Conservation (phyloP, 92 coral and sea anemone genomes). For the Parazoanthus atlanticus region DNA sequence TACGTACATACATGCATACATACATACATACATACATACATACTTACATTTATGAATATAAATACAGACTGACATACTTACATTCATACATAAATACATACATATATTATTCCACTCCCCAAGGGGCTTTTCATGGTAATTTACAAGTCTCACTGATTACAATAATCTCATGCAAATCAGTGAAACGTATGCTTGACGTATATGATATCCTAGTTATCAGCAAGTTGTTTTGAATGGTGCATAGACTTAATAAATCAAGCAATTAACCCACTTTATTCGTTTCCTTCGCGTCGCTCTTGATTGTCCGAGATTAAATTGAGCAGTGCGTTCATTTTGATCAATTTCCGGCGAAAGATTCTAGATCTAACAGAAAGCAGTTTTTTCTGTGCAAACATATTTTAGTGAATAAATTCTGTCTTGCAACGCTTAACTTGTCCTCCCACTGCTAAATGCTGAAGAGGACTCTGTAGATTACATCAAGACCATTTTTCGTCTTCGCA, state of each 20-base stretch:
- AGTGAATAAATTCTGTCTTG: background rate
- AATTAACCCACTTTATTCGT: no score
- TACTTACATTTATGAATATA: no score
- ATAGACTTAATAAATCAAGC: background rate
- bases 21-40: no score
- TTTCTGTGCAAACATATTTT: background rate
- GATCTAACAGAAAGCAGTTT: no score
- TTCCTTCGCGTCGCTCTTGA: background rate
- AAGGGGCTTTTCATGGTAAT: no score
- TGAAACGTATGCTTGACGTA: background rate
- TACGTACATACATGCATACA: no score
- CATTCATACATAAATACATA: no score
- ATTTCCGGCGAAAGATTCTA: no score
- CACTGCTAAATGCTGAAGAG: background rate
- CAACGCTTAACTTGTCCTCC: background rate
- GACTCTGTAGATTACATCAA: background rate
- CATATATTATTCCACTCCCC: no score
- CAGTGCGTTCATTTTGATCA: background rate
- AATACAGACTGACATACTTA: no score
- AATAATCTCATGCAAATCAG: background rate
- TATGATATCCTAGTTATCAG: background rate
- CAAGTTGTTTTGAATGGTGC: background rate
- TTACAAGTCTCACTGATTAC: no score
- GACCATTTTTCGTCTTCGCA: constrained; percentile 1
- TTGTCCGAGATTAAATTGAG: background rate